These are phyloP conservation scores for Edolisoma coerulescens DNA, from an alignment of 2,113 vertebrate genomes.

Conservation along the genomic window DNA sequence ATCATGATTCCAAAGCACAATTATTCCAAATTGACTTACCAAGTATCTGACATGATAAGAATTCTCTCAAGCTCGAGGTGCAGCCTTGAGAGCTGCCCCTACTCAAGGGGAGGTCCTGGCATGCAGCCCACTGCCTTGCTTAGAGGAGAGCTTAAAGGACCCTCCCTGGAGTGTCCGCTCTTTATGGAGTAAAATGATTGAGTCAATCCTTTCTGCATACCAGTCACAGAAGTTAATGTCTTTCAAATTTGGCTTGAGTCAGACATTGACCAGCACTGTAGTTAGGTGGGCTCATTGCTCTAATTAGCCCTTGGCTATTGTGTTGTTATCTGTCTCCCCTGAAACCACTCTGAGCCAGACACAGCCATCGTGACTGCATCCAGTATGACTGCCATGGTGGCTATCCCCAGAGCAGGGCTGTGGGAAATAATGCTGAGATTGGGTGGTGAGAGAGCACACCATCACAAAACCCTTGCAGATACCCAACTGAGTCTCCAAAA, in stretches of 20 bases:
- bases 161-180: background rate
- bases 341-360: background rate
- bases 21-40: background rate
- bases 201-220: background rate
- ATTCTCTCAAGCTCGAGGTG: fast-evolving
- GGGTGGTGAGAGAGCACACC: no score
- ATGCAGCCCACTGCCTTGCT: background rate
- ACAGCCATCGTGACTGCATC: background rate
- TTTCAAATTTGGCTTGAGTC: background rate
- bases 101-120: no score
- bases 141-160: background rate
- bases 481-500: background rate
- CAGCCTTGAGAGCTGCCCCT: background rate
- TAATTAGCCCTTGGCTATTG: background rate
- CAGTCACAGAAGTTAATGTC: background rate
- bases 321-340: background rate
- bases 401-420: background rate
- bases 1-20: background rate
- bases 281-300: background rate
- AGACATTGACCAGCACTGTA: background rate
- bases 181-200: background rate
- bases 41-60: background rate
- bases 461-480: background rate
- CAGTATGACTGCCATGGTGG: background rate
- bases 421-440: background rate